Conservation (phyloP, 2,113 vertebrate species). For the Bujurquina vittata region DNA sequence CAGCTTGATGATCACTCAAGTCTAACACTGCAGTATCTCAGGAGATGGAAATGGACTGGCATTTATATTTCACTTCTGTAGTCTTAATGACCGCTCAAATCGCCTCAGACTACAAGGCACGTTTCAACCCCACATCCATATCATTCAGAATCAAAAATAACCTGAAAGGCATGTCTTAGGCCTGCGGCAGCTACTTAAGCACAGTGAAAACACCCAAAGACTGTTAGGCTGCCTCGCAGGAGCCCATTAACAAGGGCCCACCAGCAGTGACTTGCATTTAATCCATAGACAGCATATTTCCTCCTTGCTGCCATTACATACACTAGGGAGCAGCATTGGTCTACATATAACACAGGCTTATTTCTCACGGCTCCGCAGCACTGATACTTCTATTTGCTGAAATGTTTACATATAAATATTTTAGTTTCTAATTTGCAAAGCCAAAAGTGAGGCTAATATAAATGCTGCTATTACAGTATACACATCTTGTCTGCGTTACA, state of each 20-base stretch:
- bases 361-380: neutral
- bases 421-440: neutral
- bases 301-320: neutral
- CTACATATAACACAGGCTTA: neutral
- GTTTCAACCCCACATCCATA: neutral
- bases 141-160: rapidly evolving
- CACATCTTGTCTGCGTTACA: neutral
- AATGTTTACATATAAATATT: neutral
- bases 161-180: neutral
- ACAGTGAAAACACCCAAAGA: neutral
- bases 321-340: slow-evolving; percentile 63
- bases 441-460: neutral
- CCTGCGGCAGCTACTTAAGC: neutral
- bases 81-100: neutral
- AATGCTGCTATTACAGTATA: neutral
- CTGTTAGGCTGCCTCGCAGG: neutral
- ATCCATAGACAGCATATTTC: neutral
- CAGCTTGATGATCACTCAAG: neutral
- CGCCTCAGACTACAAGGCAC: neutral
- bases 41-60: neutral
- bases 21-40: slow-evolving; percentile 10
- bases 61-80: neutral
- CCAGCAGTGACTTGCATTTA: neutral
- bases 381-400: neutral
- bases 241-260: neutral